Base-by-base conservation (phyloP, 2,888 invertebrate genomes). In the Periphyllus acericola region DNA sequence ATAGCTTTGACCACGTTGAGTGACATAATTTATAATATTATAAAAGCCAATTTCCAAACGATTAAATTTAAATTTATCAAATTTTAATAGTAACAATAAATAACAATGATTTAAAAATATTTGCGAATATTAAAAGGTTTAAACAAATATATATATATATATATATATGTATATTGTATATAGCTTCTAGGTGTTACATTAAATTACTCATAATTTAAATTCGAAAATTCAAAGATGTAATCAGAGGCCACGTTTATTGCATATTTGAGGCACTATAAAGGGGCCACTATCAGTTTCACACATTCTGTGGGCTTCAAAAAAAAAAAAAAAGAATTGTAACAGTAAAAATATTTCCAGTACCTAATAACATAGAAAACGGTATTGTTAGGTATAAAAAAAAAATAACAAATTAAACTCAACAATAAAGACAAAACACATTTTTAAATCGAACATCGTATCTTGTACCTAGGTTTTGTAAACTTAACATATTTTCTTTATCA, bases 101-200 rank as follows among this genome's bases (percentile, higher is more conserved):
- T 68, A 68, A 68, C 68, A 68, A 68, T 68, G n/a, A 68, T 68
- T 68, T n/a, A 68, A 68, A 68, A 68, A 68, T 68, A 68, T 29
- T 68, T 25, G 25, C 29, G 11, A 68, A 68, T 68, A 29, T 68
- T 68, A 68, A n/a, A 68, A 68, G 6, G 68, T 68, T n/a, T n/a
- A 11, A 68, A 68, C 68, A 68, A 68, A n/a, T 68, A 68, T 68
- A n/a, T n/a, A n/a, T n/a, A n/a, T n/a, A n/a, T n/a, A n/a, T n/a
- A n/a, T n/a, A n/a, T n/a, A n/a, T n/a, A n/a, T n/a, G n/a, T n/a
- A n/a, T n/a, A n/a, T n/a, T n/a, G n/a, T n/a, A n/a, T n/a, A 29
- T 66, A 68, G n/a, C 8, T 68, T 68, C n/a, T 68, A n/a, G 11
- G 1, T n/a, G 11, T 68, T 25, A 25, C 11, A 25, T 25, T 68